A percentile compares a stretch with the other conserved stretches of the same genome.
Evolutionary conservation across 2,113 vertebrate species (phyloP).

Genomic region (Pterocles orientalis): DNA sequence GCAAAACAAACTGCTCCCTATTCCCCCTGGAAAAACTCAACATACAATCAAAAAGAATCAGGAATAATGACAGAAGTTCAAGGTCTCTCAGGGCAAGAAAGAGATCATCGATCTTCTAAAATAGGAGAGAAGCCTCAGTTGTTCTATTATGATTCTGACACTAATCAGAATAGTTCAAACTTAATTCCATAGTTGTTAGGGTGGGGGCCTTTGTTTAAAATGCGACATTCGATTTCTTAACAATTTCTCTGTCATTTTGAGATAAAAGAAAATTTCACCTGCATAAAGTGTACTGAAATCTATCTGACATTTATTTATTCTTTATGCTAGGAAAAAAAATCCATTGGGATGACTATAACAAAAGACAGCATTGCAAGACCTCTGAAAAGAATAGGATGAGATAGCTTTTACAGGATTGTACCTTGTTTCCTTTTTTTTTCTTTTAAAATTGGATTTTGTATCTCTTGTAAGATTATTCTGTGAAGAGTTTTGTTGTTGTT

Average conservation of each 20-base stretch:
- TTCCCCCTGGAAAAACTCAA: background rate
- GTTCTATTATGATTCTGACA: background rate
- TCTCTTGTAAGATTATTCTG: background rate
- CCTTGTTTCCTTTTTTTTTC: background rate
- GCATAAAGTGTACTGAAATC: background rate
- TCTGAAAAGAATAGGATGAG: background rate
- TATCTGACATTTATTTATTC: background rate
- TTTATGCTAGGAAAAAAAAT: background rate
- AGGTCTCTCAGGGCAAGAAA: background rate
- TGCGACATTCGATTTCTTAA: background rate
- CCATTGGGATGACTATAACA: background rate
- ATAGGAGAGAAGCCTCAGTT: background rate
- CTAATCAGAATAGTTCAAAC: background rate
- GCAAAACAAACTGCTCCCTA: background rate
- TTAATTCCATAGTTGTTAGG: background rate
- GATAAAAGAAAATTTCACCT: background rate
- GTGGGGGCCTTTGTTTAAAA: background rate
- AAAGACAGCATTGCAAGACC: background rate
- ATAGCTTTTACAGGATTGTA: background rate
- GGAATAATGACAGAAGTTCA: background rate
- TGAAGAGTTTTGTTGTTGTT: background rate
- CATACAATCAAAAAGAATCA: background rate
- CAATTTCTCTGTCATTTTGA: background rate
- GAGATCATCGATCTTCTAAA: background rate
- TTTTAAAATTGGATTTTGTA: background rate